Evolutionary conservation across 2,113 vertebrate genomes (phyloP).

Genomic region (Macrotis lagotis): DNA sequence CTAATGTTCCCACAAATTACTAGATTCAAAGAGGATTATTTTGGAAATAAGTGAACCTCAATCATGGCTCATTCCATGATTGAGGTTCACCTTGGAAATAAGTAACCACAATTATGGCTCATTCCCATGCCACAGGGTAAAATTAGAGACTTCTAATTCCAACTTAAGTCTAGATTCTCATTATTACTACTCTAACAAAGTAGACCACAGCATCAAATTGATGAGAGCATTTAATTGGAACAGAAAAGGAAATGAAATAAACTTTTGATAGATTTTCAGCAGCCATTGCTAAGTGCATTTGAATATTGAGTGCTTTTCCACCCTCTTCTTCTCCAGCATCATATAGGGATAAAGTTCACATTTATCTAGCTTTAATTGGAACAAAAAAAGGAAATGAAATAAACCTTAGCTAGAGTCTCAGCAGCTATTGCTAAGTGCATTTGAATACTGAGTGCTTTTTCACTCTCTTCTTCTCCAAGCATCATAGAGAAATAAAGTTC

Average conservation of each 20-base stretch:
- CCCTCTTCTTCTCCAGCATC: background rate
- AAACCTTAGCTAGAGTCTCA: background rate
- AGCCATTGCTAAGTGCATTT: background rate
- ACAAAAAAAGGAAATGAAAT: background rate
- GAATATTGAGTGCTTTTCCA: background rate
- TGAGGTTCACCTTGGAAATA: too few relatives aligned
- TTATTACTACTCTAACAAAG: background rate
- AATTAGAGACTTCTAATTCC: background rate
- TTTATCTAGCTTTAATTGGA: too few relatives aligned
- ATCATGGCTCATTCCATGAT: background rate
- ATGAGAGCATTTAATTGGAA: background rate
- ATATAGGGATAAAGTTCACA: background rate
- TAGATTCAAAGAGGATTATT: background rate
- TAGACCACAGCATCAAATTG: background rate
- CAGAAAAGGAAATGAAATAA: background rate
- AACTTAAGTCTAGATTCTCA: background rate
- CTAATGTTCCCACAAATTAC: background rate
- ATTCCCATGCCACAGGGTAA: background rate
- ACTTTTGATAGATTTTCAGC: background rate
- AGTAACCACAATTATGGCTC: background rate
- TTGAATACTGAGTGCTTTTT: background rate
- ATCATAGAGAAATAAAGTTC: background rate
- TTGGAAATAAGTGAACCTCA: background rate
- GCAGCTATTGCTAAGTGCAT: background rate
- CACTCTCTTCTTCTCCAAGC: background rate